phyloP scores from a whole-genome alignment of 2,113 vertebrate species.

The Odontophorus gujanensis region DNA sequence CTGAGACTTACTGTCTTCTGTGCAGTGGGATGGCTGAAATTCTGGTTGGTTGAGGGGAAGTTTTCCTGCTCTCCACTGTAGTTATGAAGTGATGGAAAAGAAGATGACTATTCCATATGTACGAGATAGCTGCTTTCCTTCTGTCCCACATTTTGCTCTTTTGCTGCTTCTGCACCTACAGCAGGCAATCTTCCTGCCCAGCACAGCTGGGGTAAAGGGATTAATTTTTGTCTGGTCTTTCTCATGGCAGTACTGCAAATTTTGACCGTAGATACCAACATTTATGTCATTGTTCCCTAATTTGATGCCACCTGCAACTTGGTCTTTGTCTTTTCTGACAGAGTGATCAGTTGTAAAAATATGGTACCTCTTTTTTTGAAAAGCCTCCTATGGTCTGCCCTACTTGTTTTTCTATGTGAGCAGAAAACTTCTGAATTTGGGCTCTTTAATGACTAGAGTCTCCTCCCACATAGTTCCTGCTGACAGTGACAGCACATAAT shows the following conservation, averaged over 20 bases:
- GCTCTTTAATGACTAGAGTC: constrained; percentile 38
- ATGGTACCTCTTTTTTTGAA: background rate
- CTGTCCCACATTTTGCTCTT: background rate
- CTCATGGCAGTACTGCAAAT: background rate
- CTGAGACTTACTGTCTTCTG: background rate
- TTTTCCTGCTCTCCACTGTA: background rate
- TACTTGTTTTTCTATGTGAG: background rate
- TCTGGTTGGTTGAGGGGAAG: background rate
- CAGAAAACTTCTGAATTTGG: background rate
- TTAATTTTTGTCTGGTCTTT: background rate
- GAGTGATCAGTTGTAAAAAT: background rate
- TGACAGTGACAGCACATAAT: constrained; percentile 56
- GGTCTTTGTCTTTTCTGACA: background rate
- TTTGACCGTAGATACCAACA: background rate
- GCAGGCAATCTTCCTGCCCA: background rate
- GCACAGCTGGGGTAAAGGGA: background rate
- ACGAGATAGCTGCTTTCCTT: background rate
- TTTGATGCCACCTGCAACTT: background rate
- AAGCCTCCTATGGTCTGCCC: background rate
- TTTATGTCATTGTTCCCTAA: background rate
- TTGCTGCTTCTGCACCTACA: background rate
- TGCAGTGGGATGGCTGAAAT: background rate
- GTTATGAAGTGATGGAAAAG: background rate
- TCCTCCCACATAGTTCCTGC: constrained; percentile 38
- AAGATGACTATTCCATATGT: background rate